Conservation (phyloP, 2,113 vertebrate genomes). For the Elephas maximus region DNA sequence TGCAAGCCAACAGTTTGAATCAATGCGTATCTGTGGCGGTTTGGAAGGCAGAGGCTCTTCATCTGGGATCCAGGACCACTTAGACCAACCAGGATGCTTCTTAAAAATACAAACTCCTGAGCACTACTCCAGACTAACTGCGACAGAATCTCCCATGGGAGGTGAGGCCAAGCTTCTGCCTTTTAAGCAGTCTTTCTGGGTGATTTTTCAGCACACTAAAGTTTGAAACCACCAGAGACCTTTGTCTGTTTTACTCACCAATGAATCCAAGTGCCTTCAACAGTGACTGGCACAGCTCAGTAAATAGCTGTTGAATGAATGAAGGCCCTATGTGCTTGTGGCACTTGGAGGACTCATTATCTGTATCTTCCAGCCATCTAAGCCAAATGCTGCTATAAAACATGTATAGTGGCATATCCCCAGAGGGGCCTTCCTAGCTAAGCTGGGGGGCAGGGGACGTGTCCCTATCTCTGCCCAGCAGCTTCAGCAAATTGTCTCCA, state of each 20-base stretch:
- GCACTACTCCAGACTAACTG: background rate
- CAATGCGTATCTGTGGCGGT: background rate
- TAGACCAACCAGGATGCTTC: background rate
- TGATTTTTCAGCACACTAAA: background rate
- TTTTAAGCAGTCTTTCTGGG: background rate
- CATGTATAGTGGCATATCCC: background rate
- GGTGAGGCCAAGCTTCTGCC: background rate
- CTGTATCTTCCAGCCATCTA: background rate
- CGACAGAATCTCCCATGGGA: background rate
- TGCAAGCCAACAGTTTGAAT: background rate
- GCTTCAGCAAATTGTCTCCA: background rate
- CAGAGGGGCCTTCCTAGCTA: background rate
- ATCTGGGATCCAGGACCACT: background rate
- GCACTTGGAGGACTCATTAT: constrained; percentile 7
- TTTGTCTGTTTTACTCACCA: background rate
- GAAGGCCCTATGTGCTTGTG: background rate
- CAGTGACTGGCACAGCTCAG: background rate
- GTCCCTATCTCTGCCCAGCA: background rate
- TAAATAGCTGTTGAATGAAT: constrained; percentile 45
- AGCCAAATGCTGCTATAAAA: constrained; percentile 26
- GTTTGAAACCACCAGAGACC: constrained; percentile 10
- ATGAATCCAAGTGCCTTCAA: background rate
- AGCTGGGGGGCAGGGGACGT: background rate
- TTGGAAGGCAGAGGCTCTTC: background rate
- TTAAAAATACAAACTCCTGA: constrained; percentile 41